phyloP scores from a whole-genome alignment of 2,113 vertebrate species.

The Platichthys flesus region DNA sequence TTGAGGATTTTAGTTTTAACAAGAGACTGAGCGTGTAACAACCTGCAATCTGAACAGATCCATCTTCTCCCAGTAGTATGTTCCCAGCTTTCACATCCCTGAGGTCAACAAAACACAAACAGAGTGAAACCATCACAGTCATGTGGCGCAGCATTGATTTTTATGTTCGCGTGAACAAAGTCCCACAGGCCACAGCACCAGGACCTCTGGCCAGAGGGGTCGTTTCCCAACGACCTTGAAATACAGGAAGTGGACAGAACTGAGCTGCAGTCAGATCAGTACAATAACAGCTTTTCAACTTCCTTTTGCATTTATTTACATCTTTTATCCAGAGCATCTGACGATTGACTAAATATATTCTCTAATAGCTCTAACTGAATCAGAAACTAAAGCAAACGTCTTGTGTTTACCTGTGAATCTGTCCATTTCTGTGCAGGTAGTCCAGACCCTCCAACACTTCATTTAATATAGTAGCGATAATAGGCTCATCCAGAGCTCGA shows the following conservation, averaged over 20 bases:
- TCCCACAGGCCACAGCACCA: constrained; percentile 45
- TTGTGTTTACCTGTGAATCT: constrained; percentile 92
- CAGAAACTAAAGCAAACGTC: not conserved
- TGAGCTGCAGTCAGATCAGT: constrained; percentile 2
- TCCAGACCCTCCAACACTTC: constrained; percentile 98
- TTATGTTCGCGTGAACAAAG: constrained; percentile 37
- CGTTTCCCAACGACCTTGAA: constrained; percentile 64
- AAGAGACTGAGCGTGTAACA: not conserved
- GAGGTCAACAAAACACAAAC: constrained; percentile 69
- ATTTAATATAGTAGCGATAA: constrained; percentile 97
- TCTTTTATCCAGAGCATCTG: too few relatives aligned
- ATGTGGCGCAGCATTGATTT: constrained; percentile 71
- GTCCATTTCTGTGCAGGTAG: constrained; percentile 97
- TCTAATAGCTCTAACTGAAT: too few relatives aligned
- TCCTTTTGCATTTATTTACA: too few relatives aligned
- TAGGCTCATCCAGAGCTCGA: constrained; percentile 92
- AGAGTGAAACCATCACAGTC: constrained; percentile 59
- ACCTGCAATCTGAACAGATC: constrained; percentile 98
- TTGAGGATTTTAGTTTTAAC: not conserved
- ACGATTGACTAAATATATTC: too few relatives aligned
- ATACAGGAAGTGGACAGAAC: constrained; percentile 34
- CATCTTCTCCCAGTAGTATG: constrained; percentile 98
- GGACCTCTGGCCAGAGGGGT: constrained; percentile 53
- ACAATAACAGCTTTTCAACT: not conserved
- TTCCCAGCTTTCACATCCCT: constrained; percentile 99